Conservation (phyloP, 23 tunicate species). For the Halocynthia roretzi region DNA sequence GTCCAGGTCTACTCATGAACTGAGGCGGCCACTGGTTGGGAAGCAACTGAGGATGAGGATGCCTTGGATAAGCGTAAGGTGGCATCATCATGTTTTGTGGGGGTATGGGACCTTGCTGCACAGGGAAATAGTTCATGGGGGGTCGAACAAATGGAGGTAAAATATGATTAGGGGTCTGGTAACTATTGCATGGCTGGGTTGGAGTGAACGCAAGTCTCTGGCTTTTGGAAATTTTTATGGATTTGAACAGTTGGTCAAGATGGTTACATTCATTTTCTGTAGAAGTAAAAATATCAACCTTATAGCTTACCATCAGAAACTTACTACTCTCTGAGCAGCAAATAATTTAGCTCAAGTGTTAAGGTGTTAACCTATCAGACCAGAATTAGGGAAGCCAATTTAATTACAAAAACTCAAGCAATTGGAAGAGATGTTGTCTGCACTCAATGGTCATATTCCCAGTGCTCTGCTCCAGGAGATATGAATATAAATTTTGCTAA, state of each 20-base stretch:
- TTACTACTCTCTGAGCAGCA: no score
- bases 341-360: no score
- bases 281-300: neutral
- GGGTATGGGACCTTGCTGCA: neutral
- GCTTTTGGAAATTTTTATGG: constrained; percentile 9
- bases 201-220: constrained; percentile 28
- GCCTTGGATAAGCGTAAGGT: neutral
- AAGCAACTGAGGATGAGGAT: neutral
- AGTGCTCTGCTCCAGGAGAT: no score
- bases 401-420: no score
- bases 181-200: neutral
- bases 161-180: no score
- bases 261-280: constrained; percentile 1
- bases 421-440: no score
- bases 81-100: neutral
- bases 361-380: no score
- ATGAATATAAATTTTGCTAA: no score
- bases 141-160: no score
- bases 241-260: constrained; percentile 28
- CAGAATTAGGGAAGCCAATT: no score
- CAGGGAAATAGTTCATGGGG: neutral
- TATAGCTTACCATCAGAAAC: no score
- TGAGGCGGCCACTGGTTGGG: constrained; percentile 4
- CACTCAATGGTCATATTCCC: no score
- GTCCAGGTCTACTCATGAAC: neutral